Evolutionary conservation across 2,888 invertebrate species (phyloP), one percentile per base, ranked within the genome.

Genomic region (Muscina levida): DNA sequence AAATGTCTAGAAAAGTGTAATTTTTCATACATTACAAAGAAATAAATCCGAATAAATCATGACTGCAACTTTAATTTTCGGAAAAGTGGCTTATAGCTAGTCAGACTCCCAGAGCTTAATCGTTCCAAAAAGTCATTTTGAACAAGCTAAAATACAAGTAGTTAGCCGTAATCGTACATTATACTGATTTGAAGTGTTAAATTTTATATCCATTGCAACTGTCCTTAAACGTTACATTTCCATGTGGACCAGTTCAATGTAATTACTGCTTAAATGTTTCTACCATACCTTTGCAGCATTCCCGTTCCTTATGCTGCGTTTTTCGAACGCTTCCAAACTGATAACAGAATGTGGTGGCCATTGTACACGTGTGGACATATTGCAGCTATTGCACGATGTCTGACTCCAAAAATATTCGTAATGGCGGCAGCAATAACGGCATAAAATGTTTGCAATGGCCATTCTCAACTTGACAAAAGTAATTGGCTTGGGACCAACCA

Each of bases 401-500:
- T 62, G 42, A 62, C 42, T 39, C 62, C 22, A 42, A 42, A 19
- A 42, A 37, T 42, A 76, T 66, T 65, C 42, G 42, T 26, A 65
- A 53, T 71, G 46, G 62, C 57, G 22, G 57, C 51, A 51, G 48
- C 53, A 74, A 26, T 67, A 77, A 73, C 74, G 77, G 62, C 46
- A 81, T 72, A 74, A 77, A 71, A 57, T 77, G 71, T 67, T 77
- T 67, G 70, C 59, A 67, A 48, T 68, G 67, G 71, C 62, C 53
- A 77, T 72, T 77, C 71, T 80, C 26, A 19, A 62, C 67, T 74
- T 71, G 67, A 77, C 74, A 81, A 77, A 81, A 74, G 71, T 74
- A 81, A 77, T 77, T 81, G 77, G 81, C 81, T 77, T 48, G 81
- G 31, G 77, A 77, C 77, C 74, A 74, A 74, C 59, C 74, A 81